Percentiles rank a stretch among this genome's conserved stretches.
Evolutionary conservation across 2,797 vertebrate genomes (phyloP).

Genomic region (Sylvilagus floridanus): DNA sequence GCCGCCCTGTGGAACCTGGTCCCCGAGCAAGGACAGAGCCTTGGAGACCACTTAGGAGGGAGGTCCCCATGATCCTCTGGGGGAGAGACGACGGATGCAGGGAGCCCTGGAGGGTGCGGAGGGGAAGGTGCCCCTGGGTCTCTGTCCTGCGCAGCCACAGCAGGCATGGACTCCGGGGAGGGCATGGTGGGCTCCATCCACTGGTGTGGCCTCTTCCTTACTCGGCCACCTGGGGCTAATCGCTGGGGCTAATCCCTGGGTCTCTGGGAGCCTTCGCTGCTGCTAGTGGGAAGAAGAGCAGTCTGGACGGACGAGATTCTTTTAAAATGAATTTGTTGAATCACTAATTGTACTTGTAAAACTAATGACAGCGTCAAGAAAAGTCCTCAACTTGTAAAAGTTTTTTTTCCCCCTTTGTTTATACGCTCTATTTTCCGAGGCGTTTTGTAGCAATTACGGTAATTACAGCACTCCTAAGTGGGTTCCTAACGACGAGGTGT

Average conservation of each 20-base stretch:
- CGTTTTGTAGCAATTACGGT: neutral
- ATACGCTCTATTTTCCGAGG: neutral
- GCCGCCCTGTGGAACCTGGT: neutral
- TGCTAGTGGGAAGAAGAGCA: neutral
- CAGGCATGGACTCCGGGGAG: neutral
- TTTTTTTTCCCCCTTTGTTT: neutral
- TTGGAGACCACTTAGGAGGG: neutral
- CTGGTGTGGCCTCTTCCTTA: no score
- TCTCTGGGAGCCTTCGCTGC: neutral
- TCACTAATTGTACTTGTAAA: constrained; percentile 47
- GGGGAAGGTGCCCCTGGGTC: neutral
- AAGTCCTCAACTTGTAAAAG: neutral
- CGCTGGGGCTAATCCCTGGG: neutral
- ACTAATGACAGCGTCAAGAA: neutral
- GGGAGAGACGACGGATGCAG: neutral
- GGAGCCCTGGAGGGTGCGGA: neutral
- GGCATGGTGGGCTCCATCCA: neutral
- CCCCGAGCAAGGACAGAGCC: neutral
- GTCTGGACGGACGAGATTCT: neutral
- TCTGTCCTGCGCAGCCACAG: neutral
- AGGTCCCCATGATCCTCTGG: neutral
- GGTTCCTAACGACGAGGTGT: neutral
- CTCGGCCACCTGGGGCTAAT: neutral
- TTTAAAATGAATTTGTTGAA: constrained; percentile 1
- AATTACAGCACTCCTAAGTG: neutral